Evolutionary conservation across 2,113 vertebrate genomes (phyloP), one percentile per base, ranked within the genome.

Genomic region (Mesocricetus auratus): DNA sequence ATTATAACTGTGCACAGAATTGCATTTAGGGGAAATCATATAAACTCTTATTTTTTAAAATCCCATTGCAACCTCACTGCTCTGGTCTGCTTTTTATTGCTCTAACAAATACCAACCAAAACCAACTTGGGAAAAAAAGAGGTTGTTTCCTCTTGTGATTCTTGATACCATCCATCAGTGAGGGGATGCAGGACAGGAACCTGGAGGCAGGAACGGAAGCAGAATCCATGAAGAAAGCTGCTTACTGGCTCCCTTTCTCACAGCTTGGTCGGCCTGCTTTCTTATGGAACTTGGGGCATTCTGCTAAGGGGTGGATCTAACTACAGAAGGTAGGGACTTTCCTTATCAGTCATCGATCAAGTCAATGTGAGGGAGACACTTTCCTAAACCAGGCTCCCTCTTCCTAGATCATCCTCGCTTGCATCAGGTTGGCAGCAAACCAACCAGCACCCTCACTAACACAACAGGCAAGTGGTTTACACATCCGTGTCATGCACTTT

Each of bases 401-500:
- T 83, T 39, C 56, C 24, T 22, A 39, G 56, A 1, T 29, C n/a
- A 29, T 7, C 24, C 11, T 82, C 12, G 39, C 33, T 79, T 36
- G 31, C 12, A 56, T 26, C 24, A 75, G 26, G 39, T 36, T 58
- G 56, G 26, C 36, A 82, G 53, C n/a, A 58, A n/a, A 39, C 36
- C 50, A 82, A 24, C 11, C 21, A 83, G n/a, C 6, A 62, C 7
- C 4, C n/a, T 62, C 13, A 62, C 22, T 29, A 29, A 42, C 24
- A n/a, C 2, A 22, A 45, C 6, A 13, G 17, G 19, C 47, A 24
- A 50, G 8, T 16, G 29, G 36, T 29, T 26, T 66, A 62, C 17
- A 5, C 29, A 53, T 26, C 0, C 36, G 11, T 3, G 6, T 64
- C 42, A 39, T 66, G 8, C 0, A 33, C 9, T 29, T 69, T 73